Evolutionary conservation across 2,113 vertebrate genomes (phyloP).

Genomic region (Callithrix jacchus): DNA sequence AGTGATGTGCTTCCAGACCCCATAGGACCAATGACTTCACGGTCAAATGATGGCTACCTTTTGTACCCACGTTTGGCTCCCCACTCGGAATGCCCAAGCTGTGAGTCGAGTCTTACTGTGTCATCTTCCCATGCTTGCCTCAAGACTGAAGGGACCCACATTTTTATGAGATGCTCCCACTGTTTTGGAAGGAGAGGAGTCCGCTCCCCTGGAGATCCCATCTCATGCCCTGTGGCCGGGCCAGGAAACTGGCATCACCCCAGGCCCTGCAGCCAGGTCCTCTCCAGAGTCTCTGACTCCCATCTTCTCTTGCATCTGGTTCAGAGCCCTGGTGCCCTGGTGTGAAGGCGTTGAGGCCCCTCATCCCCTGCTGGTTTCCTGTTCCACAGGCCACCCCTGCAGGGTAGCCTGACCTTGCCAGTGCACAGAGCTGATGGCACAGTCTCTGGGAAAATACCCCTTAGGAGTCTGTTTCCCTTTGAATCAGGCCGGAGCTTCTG

Average conservation of each 20-base stretch:
- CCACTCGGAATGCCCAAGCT: not conserved
- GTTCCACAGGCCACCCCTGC: not conserved
- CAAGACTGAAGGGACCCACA: not conserved
- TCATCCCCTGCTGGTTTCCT: fast-evolving
- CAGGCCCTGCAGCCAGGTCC: fast-evolving
- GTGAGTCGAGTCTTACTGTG: not conserved
- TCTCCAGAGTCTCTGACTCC: no score
- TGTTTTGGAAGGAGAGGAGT: not conserved
- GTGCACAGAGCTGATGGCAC: fast-evolving
- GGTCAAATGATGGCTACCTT: no score
- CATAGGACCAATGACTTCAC: not conserved
- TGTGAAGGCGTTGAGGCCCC: not conserved
- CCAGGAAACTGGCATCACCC: no score
- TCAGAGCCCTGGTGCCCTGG: not conserved
- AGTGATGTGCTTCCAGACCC: not conserved
- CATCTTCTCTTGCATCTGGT: not conserved
- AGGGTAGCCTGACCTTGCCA: not conserved
- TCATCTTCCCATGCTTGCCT: not conserved
- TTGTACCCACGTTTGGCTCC: no score
- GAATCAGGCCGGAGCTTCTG: not conserved
- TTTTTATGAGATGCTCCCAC: not conserved
- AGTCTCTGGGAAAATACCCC: not conserved
- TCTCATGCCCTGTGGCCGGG: not conserved
- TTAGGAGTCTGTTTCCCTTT: not conserved
- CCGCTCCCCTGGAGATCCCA: not conserved